Percentiles rank a stretch among this genome's conserved stretches.
phyloP scores from a whole-genome alignment of 2,113 vertebrate genomes.

The Neolamprologus toae region DNA sequence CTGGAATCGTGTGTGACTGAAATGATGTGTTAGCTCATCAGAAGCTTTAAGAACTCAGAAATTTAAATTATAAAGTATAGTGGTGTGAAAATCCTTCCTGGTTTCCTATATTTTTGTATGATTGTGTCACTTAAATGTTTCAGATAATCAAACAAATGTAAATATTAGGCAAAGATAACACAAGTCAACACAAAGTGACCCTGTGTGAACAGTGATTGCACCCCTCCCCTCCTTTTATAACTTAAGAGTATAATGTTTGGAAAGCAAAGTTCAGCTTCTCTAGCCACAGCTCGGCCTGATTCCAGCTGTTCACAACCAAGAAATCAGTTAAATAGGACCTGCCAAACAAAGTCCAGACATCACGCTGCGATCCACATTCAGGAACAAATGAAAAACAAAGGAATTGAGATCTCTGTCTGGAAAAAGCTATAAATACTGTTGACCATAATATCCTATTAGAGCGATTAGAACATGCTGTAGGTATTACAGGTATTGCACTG shows the following conservation, averaged over 20 bases:
- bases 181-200: background rate
- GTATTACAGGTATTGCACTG: rapidly evolving
- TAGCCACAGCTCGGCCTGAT: too few species aligned
- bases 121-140: background rate
- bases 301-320: too few species aligned
- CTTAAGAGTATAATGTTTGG: too few species aligned
- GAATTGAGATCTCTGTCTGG: too few species aligned
- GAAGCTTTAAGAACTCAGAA: background rate
- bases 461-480: rapidly evolving
- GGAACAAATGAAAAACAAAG: too few species aligned
- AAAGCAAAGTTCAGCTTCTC: too few species aligned
- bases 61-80: background rate
- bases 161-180: background rate
- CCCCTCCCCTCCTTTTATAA: background rate
- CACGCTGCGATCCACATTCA: too few species aligned
- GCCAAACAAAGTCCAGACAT: too few species aligned
- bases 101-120: background rate
- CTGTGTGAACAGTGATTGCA: background rate
- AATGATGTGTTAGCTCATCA: background rate
- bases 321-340: too few species aligned
- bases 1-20: background rate
- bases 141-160: background rate
- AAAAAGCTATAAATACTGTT: too few species aligned
- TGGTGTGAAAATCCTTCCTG: background rate
- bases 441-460: too few species aligned